phyloP scores from a whole-genome alignment of 2,113 vertebrate species.

The Opisthocomus hoazin region DNA sequence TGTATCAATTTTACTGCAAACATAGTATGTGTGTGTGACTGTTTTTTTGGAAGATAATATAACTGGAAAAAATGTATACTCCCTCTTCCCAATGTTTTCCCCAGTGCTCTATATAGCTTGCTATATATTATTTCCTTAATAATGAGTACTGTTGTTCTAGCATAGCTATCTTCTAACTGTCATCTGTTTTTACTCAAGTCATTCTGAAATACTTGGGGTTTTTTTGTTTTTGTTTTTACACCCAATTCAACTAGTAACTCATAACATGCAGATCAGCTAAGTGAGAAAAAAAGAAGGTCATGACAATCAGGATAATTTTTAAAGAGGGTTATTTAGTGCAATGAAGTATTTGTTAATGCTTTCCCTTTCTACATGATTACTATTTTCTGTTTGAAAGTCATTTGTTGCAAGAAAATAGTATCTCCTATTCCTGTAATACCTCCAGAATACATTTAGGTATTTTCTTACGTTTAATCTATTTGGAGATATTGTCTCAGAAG shows the following conservation, averaged over 20 bases:
- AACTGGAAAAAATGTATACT: neutral
- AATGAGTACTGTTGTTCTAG: neutral
- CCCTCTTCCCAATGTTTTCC: neutral
- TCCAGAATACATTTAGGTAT: neutral
- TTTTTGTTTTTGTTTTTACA: neutral
- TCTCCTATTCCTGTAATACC: neutral
- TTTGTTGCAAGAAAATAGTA: neutral
- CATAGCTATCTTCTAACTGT: neutral
- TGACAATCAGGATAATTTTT: neutral
- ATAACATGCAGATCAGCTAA: neutral
- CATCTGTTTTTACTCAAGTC: neutral
- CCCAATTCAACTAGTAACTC: neutral
- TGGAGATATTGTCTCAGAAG: neutral
- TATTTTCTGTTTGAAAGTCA: neutral
- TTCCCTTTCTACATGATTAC: neutral
- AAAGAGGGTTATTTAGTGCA: neutral
- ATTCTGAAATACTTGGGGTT: neutral
- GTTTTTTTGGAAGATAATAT: neutral
- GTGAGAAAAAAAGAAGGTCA: constrained; percentile 31
- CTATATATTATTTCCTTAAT: neutral
- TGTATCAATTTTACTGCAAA: neutral
- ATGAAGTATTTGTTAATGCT: neutral
- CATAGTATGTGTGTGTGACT: neutral
- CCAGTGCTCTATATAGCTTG: neutral
- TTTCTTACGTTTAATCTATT: neutral